Conservation (phyloP, 2,797 vertebrate species). For the Limosa lapponica region DNA sequence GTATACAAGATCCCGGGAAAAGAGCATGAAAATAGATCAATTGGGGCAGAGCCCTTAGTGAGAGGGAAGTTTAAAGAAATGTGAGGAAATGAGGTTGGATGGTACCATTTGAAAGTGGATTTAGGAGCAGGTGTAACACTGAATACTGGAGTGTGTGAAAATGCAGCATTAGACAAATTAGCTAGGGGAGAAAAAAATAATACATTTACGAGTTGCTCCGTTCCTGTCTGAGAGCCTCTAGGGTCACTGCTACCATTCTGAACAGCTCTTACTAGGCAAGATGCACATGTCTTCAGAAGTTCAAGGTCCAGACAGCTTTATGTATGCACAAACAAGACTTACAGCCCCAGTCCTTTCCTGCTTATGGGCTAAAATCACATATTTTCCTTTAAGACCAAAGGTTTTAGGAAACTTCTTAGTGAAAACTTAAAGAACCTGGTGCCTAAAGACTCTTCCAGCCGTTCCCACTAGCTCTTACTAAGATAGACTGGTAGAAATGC, state of each 20-base stretch:
- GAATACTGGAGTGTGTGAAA: neutral
- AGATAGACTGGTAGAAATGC: neutral
- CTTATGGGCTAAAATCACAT: neutral
- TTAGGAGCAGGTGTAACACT: neutral
- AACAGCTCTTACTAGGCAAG: neutral
- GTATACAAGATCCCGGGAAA: fast-evolving
- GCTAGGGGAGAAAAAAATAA: neutral
- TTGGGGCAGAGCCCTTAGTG: neutral
- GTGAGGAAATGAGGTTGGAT: neutral
- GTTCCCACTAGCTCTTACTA: neutral
- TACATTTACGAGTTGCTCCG: neutral
- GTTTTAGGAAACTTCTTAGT: neutral
- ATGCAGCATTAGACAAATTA: neutral
- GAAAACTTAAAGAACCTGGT: neutral
- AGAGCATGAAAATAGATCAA: neutral
- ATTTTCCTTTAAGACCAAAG: neutral
- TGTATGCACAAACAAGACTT: neutral
- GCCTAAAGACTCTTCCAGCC: neutral
- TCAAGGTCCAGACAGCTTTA: neutral
- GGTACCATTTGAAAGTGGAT: neutral
- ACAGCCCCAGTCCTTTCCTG: neutral
- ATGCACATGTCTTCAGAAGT: neutral
- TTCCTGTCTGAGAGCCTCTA: neutral
- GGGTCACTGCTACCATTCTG: neutral
- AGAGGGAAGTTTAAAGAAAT: neutral